Percentiles rank a stretch among this genome's conserved stretches.
Conservation (phyloP, 1,140 invertebrate genomes). For the Caenorhabditis elegans region WBcel235 BX284603.4:6412501-6413000, state of each 20-base stretch:
- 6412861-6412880: constrained; percentile 69
- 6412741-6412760: too few relatives aligned
- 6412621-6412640: not conserved
- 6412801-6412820: constrained; percentile 26
- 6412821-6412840: not conserved
- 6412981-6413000: constrained; percentile 69
- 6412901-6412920: constrained; percentile 67
- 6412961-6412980: constrained; percentile 66
- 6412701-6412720: not conserved
- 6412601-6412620: not conserved
- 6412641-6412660: not conserved
- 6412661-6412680: not conserved
- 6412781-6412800: not conserved
- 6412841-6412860: constrained; percentile 69
- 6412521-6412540: too few relatives aligned
- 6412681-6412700: not conserved
- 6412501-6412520: too few relatives aligned
- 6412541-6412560: too few relatives aligned
- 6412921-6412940: not conserved
- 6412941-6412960: not conserved
- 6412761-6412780: constrained; percentile 20
- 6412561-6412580: too few relatives aligned
- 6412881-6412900: constrained; percentile 67
- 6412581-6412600: too few relatives aligned
- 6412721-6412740: too few relatives aligned